Evolutionary conservation across 2,113 vertebrate genomes (phyloP), one percentile per base, ranked within the genome.

Genomic region (Muscicapa adusta): DNA sequence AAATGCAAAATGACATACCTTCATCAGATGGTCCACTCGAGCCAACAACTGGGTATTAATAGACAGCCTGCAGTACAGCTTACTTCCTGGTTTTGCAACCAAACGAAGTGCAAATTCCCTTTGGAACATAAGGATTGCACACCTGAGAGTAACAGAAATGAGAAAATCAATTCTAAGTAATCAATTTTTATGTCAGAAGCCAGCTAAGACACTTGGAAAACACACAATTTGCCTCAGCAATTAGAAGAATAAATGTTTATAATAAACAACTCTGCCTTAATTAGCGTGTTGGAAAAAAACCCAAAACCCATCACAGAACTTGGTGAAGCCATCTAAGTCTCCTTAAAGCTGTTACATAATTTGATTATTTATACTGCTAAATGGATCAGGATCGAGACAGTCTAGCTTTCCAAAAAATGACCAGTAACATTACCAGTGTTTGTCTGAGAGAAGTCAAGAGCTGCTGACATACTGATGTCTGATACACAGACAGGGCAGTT

Each of bases 111-210:
- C 99, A 97, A 99, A 99, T 95, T 99, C 99, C 93, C 99, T 98
- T 92, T 99, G 99, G 98, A 99, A 99, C 99, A 99, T 99, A 96
- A 99, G 98, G 96, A 99, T 96, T 23, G 99, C 99, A 98, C 99
- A 99, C 94, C 99, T 99, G 95, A 78, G 53, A 96, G 45, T 40
- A 73, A 89, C 5, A 95, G 43, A 83, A 91, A 71, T 4, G 28
- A 84, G 62, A 57, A 62, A 67, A 91, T n/a, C 0, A n/a, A 45
- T 63, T 73, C 10, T 25, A 74, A 33, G 12, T 29, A 24, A 80
- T 42, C 7, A 19, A 19, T 19, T 72, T 85, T 29, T 66, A 82
- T 1, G 2, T 47, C 42, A 86, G 70, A 91, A 83, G 42, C 7
- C 23, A 85, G 26, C 18, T 50, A 68, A 40, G 5, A 48, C 10